phyloP scores from a whole-genome alignment of 2,888 invertebrate species.

The Cantharis flavilabris region DNA sequence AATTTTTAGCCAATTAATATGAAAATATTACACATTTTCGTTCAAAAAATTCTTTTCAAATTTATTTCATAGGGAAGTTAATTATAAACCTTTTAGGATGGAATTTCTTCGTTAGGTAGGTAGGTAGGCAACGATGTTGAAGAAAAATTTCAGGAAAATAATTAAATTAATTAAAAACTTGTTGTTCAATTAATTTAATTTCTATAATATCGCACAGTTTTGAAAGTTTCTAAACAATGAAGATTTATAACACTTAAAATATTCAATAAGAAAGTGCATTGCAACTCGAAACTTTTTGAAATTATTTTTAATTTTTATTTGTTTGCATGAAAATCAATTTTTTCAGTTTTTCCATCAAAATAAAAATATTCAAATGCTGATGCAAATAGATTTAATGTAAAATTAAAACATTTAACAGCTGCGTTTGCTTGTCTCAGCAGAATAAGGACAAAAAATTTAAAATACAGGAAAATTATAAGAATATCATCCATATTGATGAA shows the following conservation, averaged over 20 bases:
- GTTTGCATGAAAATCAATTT: neutral
- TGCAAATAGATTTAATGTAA: neutral
- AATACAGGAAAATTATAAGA: neutral
- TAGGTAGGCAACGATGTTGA: neutral
- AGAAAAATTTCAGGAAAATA: neutral
- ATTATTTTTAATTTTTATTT: neutral
- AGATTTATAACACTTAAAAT: neutral
- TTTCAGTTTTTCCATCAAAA: neutral
- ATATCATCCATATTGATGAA: neutral
- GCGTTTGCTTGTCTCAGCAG: too few relatives aligned
- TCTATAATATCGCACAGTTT: neutral
- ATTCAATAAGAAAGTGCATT: neutral
- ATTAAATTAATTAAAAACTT: neutral
- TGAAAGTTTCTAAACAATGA: neutral
- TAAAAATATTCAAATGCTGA: neutral
- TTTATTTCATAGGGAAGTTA: neutral
- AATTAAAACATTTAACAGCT: too few relatives aligned
- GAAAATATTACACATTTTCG: too few relatives aligned
- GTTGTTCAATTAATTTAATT: neutral
- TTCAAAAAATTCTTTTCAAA: neutral
- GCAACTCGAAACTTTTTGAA: neutral
- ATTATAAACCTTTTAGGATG: neutral
- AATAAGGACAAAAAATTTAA: too few relatives aligned
- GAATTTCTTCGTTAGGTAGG: neutral
- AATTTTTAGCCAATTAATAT: neutral